Percentiles rank a stretch among this genome's conserved stretches.
Evolutionary conservation across 2,888 invertebrate genomes (phyloP).

Genomic region (Hydraecia micacea): DNA sequence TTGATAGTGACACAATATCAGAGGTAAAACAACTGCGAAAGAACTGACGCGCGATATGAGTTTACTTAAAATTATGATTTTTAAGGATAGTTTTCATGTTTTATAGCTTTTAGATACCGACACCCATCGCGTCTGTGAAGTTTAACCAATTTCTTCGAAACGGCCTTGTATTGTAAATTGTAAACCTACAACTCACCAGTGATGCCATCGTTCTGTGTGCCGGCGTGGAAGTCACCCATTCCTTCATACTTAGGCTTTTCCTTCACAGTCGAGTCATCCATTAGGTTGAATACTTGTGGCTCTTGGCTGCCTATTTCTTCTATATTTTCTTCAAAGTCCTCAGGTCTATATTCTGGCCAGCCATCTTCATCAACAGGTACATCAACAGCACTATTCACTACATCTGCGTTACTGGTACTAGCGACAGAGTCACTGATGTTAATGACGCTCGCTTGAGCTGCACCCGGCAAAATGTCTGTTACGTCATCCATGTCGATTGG

Average conservation of each 20-base stretch:
- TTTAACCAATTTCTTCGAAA: background rate
- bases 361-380: slow-evolving; percentile 89
- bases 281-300: slow-evolving; percentile 74
- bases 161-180: background rate
- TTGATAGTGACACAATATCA: too few relatives aligned
- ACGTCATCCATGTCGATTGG: slow-evolving; percentile 79
- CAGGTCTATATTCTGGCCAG: slow-evolving; percentile 88
- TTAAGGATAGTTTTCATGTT: too few relatives aligned
- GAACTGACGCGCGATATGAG: background rate
- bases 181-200: slow-evolving; percentile 84
- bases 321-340: slow-evolving; percentile 84
- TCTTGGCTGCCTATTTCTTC: slow-evolving; percentile 58
- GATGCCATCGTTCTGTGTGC: slow-evolving; percentile 92
- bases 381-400: slow-evolving; percentile 67
- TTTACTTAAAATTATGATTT: background rate
- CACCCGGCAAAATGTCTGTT: slow-evolving; percentile 70
- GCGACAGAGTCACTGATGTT: slow-evolving; percentile 78
- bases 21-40: too few relatives aligned
- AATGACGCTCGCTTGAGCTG: slow-evolving; percentile 70
- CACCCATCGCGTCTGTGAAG: background rate
- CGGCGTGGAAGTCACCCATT: slow-evolving; percentile 90
- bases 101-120: background rate
- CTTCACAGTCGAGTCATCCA: slow-evolving; percentile 74
- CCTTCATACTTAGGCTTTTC: slow-evolving; percentile 80
- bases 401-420: slow-evolving; percentile 70